phyloP scores from a whole-genome alignment of 1,140 invertebrate genomes.

The Luehdorfia chinensis region DNA sequence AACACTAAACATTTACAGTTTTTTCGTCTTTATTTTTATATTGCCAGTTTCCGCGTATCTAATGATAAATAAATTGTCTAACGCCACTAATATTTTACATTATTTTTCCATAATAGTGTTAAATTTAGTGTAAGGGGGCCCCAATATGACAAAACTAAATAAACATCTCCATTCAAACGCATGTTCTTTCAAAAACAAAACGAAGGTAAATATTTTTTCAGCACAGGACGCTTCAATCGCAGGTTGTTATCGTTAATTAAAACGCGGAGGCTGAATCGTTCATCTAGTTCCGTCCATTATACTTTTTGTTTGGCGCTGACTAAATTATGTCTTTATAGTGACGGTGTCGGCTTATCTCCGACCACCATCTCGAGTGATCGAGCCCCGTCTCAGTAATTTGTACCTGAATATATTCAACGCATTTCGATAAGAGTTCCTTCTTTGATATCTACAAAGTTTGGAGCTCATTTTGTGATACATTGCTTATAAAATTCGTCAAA shows the following conservation, averaged over 20 bases:
- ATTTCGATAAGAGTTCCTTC: constrained; percentile 33
- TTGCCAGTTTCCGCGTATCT: no score
- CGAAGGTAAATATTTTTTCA: constrained; percentile 27
- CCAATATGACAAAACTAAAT: constrained; percentile 8
- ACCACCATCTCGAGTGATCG: constrained; percentile 65
- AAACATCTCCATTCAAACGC: not conserved
- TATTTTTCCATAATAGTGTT: no score
- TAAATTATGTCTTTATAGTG: constrained; percentile 74
- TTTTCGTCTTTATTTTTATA: no score
- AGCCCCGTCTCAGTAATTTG: constrained; percentile 60
- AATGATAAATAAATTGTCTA: no score
- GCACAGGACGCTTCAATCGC: constrained; percentile 51
- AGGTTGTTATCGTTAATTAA: constrained; percentile 60
- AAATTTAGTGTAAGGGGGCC: no score
- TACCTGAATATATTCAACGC: constrained; percentile 55
- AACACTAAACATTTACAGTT: no score
- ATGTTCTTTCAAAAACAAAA: constrained; percentile 23
- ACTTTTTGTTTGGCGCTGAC: constrained; percentile 61
- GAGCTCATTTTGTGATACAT: constrained; percentile 2
- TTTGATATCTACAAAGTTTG: constrained; percentile 34
- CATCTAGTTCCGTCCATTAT: constrained; percentile 50
- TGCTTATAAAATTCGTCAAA: no score
- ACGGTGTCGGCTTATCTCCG: constrained; percentile 51
- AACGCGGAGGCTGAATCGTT: constrained; percentile 54
- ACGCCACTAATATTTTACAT: no score